Evolutionary conservation across 2,113 vertebrate genomes (phyloP).

Genomic region (Xyliphius kryptos): DNA sequence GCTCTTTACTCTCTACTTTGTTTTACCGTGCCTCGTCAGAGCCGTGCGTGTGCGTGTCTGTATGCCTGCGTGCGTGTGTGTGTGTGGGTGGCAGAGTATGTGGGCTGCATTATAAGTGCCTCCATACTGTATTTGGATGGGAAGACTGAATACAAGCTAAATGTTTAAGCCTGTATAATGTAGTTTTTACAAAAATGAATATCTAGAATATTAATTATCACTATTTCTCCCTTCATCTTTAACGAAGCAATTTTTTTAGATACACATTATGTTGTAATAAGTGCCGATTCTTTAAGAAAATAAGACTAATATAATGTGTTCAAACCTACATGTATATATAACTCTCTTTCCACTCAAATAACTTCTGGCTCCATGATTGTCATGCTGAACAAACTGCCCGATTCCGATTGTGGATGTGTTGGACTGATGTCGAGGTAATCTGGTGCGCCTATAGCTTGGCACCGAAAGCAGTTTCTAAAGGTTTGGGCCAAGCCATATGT

Average conservation of each 20-base stretch:
- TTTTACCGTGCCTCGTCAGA: slow-evolving; percentile 62
- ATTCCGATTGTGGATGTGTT: slow-evolving; percentile 31
- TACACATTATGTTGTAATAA: slow-evolving; percentile 24
- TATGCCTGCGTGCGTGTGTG: slow-evolving; percentile 18
- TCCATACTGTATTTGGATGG: slow-evolving; percentile 51
- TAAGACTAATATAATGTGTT: not conserved
- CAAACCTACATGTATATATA: slow-evolving; percentile 19
- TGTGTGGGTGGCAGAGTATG: slow-evolving; percentile 58
- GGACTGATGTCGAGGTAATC: slow-evolving; percentile 43
- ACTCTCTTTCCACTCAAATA: slow-evolving; percentile 40
- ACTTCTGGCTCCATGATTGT: slow-evolving; percentile 28
- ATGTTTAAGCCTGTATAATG: slow-evolving; percentile 38
- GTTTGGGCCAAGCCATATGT: slow-evolving; percentile 44
- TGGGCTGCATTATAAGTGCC: slow-evolving; percentile 53
- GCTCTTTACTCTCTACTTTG: slow-evolving; percentile 47
- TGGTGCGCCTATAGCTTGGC: slow-evolving; percentile 55
- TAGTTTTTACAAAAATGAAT: slow-evolving; percentile 15
- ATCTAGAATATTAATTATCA: slow-evolving; percentile 6
- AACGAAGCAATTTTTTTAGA: slow-evolving; percentile 16
- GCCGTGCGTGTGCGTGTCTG: slow-evolving; percentile 31
- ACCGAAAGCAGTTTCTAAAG: slow-evolving; percentile 46
- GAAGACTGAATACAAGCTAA: slow-evolving; percentile 47
- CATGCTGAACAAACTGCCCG: slow-evolving; percentile 34
- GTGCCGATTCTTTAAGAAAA: slow-evolving; percentile 13
- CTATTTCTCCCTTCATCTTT: slow-evolving; percentile 9